These are phyloP conservation scores for Danio tinwini DNA, from an alignment of 2,797 vertebrate genomes.

Conservation along the genomic window DNA sequence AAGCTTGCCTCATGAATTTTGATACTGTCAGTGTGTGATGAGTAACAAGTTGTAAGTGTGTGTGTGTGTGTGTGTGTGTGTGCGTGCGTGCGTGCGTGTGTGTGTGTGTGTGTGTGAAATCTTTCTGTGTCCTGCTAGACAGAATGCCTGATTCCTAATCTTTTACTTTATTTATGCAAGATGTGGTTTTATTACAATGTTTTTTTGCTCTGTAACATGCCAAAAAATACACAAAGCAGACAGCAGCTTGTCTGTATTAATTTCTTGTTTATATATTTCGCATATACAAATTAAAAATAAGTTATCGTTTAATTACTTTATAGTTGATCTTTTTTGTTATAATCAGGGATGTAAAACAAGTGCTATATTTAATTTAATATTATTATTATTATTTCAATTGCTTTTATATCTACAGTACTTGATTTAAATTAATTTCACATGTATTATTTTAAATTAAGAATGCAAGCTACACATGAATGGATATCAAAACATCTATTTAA, in stretches of 20 bases:
- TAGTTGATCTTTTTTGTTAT: too few relatives aligned
- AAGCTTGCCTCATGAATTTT: neutral
- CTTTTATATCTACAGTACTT: neutral
- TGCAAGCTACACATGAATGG: neutral
- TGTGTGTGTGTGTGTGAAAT: neutral
- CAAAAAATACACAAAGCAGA: too few relatives aligned
- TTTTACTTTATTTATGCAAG: neutral
- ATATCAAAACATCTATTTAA: neutral
- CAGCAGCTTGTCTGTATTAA: neutral
- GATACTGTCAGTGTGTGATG: slow-evolving; percentile 19
- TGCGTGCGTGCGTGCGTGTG: neutral
- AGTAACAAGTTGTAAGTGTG: neutral
- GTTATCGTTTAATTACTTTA: too few relatives aligned
- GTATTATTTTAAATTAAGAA: neutral
- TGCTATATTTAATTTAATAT: too few relatives aligned
- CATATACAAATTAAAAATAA: too few relatives aligned
- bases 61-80: neutral
- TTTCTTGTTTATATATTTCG: too few relatives aligned
- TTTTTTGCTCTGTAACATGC: neutral
- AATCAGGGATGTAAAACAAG: too few relatives aligned
- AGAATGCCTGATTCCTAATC: neutral
- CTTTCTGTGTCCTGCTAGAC: neutral
- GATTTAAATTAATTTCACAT: too few relatives aligned
- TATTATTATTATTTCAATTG: too few relatives aligned
- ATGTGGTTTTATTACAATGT: neutral